A percentile compares a stretch with the other conserved stretches of the same genome.
Conservation (phyloP, 2,797 vertebrate genomes). For the Hemitrygon akajei region DNA sequence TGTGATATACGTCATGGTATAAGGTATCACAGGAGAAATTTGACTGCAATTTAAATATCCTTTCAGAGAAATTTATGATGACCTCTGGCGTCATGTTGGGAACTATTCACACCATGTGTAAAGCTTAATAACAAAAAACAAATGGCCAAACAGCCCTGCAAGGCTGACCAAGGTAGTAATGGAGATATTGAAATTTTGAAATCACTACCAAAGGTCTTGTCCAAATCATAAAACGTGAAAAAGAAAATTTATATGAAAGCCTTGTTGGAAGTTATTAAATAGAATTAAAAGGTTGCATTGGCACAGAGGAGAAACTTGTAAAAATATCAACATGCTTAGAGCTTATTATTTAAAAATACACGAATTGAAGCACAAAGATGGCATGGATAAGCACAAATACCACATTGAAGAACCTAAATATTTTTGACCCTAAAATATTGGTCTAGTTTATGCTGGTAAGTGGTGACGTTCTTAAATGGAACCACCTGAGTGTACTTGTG, state of each 20-base stretch:
- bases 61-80: background rate
- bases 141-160: background rate
- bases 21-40: constrained; percentile 12
- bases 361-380: too few relatives aligned
- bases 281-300: background rate
- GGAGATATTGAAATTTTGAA: background rate
- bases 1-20: background rate
- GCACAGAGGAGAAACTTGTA: background rate
- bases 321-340: background rate
- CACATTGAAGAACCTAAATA: background rate
- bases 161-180: background rate
- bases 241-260: background rate
- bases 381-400: background rate
- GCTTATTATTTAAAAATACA: background rate
- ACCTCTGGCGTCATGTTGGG: background rate
- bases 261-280: background rate
- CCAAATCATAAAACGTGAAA: background rate
- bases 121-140: background rate
- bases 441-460: too few relatives aligned
- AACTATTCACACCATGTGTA: background rate
- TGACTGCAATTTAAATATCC: background rate
- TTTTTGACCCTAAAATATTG: background rate
- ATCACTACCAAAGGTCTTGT: background rate
- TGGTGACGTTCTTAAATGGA: too few relatives aligned
- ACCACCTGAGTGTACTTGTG: too few relatives aligned